Percentiles rank a stretch among this genome's conserved stretches.
phyloP scores from a whole-genome alignment of 2,888 invertebrate genomes.

The Torymus aiolomorphi region DNA sequence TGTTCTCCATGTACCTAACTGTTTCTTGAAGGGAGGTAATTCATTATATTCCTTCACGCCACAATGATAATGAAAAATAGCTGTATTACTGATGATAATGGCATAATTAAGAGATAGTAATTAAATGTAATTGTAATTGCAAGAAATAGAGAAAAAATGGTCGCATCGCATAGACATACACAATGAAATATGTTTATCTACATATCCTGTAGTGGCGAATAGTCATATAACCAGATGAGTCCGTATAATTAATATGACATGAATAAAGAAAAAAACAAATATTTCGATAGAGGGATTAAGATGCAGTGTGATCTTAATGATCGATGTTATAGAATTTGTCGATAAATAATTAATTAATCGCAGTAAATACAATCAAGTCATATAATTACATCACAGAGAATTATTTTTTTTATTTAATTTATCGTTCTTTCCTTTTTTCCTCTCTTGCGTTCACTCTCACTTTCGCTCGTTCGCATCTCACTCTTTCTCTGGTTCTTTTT shows the following conservation, averaged over 20 bases:
- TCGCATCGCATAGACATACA: conserved; percentile 40
- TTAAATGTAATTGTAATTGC: conserved; percentile 42
- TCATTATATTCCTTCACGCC: conserved; percentile 51
- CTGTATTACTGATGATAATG: conserved; percentile 53
- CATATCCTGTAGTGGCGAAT: conserved; percentile 42
- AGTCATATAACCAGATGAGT: conserved; percentile 39
- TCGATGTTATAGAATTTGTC: conserved; percentile 57
- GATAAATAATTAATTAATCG: conserved; percentile 59
- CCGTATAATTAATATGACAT: conserved; percentile 47
- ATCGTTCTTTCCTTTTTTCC: conserved; percentile 52
- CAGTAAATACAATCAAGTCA: conserved; percentile 64
- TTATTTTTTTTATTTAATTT: conserved; percentile 62
- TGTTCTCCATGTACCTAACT: conserved; percentile 52
- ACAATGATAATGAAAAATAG: conserved; percentile 47
- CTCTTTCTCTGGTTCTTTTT: conserved; percentile 40
- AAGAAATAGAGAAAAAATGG: conserved; percentile 52
- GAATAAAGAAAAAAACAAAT: conserved; percentile 50
- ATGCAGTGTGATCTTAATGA: conserved; percentile 54
- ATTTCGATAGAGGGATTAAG: conserved; percentile 46
- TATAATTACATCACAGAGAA: conserved; percentile 71
- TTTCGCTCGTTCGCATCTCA: conserved; percentile 43
- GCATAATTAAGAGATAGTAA: conserved; percentile 50
- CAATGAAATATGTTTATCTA: conserved; percentile 46
- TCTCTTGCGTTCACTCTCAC: conserved; percentile 44
- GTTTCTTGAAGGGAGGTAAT: conserved; percentile 43